These are phyloP conservation scores for Trichogramma dendrolimi DNA, from an alignment of 2,888 invertebrate genomes.

Conservation along the genomic window DNA sequence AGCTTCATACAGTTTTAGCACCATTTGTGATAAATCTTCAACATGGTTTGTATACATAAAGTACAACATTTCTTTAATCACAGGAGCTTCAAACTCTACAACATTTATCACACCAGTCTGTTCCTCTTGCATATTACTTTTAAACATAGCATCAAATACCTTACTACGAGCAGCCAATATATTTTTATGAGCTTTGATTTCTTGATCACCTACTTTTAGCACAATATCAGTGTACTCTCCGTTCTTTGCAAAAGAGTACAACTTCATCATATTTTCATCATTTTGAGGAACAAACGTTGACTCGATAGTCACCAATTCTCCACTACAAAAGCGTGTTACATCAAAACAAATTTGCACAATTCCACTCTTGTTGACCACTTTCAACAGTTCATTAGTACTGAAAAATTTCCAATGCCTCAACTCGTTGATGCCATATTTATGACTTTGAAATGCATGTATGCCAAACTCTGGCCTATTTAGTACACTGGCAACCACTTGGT, in stretches of 20 bases:
- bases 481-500: constrained; percentile 20
- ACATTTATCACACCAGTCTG: constrained; percentile 17
- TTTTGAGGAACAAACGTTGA: constrained; percentile 10
- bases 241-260: constrained; percentile 16
- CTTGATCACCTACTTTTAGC: constrained; percentile 10
- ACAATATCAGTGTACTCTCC: constrained; percentile 14
- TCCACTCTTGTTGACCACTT: constrained; percentile 11
- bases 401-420: constrained; percentile 20
- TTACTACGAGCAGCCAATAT: constrained; percentile 15
- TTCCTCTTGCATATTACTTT: constrained; percentile 16
- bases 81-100: constrained; percentile 13
- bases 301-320: constrained; percentile 3
- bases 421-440: constrained; percentile 12
- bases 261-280: constrained; percentile 17
- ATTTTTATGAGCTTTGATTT: constrained; percentile 17
- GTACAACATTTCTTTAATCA: constrained; percentile 15
- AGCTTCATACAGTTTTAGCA: constrained; percentile 17
- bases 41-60: constrained; percentile 18
- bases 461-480: constrained; percentile 22
- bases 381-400: constrained; percentile 10
- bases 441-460: constrained; percentile 16
- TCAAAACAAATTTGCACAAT: constrained; percentile 20
- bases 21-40: constrained; percentile 15
- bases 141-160: constrained; percentile 21
- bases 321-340: constrained; percentile 2